These are phyloP conservation scores for Gryllus bimaculatus DNA, from an alignment of 1,140 invertebrate genomes.

Conservation along the genomic window DNA sequence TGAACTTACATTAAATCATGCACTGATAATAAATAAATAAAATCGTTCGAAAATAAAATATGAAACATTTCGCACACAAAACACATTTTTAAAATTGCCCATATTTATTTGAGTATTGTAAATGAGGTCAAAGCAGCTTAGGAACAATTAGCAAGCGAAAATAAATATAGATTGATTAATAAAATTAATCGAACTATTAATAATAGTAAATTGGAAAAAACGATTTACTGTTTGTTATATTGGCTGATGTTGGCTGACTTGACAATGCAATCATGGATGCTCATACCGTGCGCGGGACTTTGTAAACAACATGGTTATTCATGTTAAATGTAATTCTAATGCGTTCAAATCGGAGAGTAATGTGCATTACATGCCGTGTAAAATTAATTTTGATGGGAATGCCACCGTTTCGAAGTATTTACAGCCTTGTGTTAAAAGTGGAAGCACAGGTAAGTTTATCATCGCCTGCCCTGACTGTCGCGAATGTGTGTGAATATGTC, in stretches of 20 bases:
- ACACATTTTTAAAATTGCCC: too few relatives aligned
- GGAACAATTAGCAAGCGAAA: too few relatives aligned
- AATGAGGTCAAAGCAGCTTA: too few relatives aligned
- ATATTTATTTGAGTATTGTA: too few relatives aligned
- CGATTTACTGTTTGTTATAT: too few relatives aligned
- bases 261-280: constrained; percentile 1
- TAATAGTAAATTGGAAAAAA: too few relatives aligned
- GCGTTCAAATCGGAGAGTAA: background rate
- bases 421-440: constrained; percentile 45
- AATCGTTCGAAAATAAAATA: too few relatives aligned
- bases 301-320: constrained; percentile 8
- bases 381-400: constrained; percentile 55
- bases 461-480: background rate
- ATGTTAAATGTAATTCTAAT: constrained; percentile 7
- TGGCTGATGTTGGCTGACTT: background rate
- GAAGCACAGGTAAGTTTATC: constrained; percentile 28
- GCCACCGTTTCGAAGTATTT: constrained; percentile 63
- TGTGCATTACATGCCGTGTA: constrained; percentile 61
- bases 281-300: background rate
- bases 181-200: too few relatives aligned
- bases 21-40: too few relatives aligned
- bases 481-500: background rate
- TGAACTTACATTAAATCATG: too few relatives aligned
- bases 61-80: too few relatives aligned
- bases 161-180: too few relatives aligned